Evolutionary conservation across 1,140 invertebrate genomes (phyloP), one percentile per base, ranked within the genome.

Genomic region (Triops cancriformis): DNA sequence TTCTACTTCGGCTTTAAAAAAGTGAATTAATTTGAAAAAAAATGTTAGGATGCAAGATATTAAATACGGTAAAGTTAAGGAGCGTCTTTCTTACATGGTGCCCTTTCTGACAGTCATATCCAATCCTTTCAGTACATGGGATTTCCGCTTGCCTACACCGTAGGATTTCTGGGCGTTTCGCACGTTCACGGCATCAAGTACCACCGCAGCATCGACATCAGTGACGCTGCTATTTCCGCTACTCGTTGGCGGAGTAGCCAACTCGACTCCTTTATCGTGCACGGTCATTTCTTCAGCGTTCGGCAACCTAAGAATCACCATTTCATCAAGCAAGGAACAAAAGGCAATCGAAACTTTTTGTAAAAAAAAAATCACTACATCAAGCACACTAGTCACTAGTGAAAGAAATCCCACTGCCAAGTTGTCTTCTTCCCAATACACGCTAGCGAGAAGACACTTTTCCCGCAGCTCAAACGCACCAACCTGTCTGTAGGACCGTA

Each of bases 101-200:
- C 79, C 79, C 41, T 79, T 79, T 28, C 74, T 79, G 18, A 80
- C 78, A 28, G 73, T 76, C 79, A 80, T 80, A 72, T 80, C 77
- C 14, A 80, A 74, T 74, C 73, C 73, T 23, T 73, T 73, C 41
- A 80, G 42, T 72, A 80, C 79, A 73, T 42, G 43, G 28, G 42
- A 51, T 27, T 73, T 74, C 43, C 74, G 73, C 41, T 80, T 80
- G 11, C 79, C 79, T 11, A 76, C 77, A 23, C 79, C 79, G 42
- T 80, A 80, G 27, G 73, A 79, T 51, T 80, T 80, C 28, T 51
- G 51, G n/a, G 79, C 77, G 43, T 78, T 78, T 27, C 77, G 37
- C n/a, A 80, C 79, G 26, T 77, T 75, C 31, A 80, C 77, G 45
- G 79, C 79, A 31, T 80, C 79, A 27, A 51, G 11, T 9, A 76